Evolutionary conservation across 2,797 vertebrate genomes (phyloP).

Genomic region (Eulemur coronatus): DNA sequence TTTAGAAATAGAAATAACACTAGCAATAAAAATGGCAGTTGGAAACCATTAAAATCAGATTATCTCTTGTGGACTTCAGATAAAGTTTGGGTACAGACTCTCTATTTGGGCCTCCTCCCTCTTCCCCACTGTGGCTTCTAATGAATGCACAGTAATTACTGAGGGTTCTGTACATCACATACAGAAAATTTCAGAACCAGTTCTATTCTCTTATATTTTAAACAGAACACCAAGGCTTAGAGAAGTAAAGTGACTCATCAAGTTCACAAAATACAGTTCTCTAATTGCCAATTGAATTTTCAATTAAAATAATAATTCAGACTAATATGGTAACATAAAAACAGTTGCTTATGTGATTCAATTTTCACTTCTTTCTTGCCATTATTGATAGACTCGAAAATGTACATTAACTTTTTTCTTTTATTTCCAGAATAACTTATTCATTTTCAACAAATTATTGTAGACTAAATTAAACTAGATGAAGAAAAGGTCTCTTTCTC

Average conservation of each 20-base stretch:
- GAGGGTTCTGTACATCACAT: not conserved
- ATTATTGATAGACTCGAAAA: constrained; percentile 46
- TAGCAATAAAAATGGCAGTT: not conserved
- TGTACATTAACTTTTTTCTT: constrained; percentile 9
- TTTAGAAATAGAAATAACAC: not conserved
- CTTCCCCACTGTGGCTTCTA: not conserved
- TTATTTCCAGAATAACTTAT: constrained; percentile 31
- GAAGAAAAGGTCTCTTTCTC: not conserved
- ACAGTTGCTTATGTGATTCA: constrained; percentile 44
- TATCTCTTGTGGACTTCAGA: not conserved
- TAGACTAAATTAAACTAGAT: constrained; percentile 18
- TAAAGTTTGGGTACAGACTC: not conserved
- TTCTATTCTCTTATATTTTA: constrained; percentile 8
- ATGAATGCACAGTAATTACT: not conserved
- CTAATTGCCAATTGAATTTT: constrained; percentile 54
- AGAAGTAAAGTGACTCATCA: not conserved
- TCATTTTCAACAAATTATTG: constrained; percentile 56
- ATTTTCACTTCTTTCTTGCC: constrained; percentile 33
- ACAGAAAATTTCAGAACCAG: not conserved
- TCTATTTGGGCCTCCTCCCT: rapidly evolving
- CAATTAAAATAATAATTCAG: constrained; percentile 62
- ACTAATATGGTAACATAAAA: constrained; percentile 53
- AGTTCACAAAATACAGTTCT: constrained; percentile 48
- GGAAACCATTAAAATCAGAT: not conserved
- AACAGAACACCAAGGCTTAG: not conserved